Evolutionary conservation across 2,797 vertebrate species (phyloP).

Genomic region (Nyctibius grandis): DNA sequence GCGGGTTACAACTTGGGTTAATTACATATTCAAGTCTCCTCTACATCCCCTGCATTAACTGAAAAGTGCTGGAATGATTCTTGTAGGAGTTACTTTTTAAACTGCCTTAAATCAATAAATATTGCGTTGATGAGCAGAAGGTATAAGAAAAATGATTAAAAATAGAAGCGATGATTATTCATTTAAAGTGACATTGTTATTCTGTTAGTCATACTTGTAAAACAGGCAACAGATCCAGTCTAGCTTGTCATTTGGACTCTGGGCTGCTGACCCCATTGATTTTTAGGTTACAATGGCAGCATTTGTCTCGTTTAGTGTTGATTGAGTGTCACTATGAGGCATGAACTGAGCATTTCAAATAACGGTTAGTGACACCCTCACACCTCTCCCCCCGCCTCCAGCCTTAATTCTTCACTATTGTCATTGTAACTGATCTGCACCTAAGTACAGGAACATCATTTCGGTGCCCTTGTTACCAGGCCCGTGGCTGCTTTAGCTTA

Average conservation of each 20-base stretch:
- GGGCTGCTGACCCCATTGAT: background rate
- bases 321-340: slow-evolving; percentile 9
- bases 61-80: background rate
- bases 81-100: background rate
- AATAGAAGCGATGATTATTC: background rate
- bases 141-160: background rate
- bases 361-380: background rate
- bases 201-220: background rate
- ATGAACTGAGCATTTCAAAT: background rate
- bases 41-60: background rate
- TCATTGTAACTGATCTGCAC: background rate
- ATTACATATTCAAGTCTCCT: background rate
- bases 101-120: background rate
- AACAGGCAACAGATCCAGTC: background rate
- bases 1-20: background rate
- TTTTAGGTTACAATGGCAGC: background rate
- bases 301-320: background rate
- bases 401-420: background rate
- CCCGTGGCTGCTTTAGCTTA: background rate
- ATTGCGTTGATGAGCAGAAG: background rate
- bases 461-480: background rate
- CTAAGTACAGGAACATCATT: background rate
- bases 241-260: background rate
- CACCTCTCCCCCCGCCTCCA: background rate
- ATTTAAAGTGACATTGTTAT: background rate